These are phyloP conservation scores for human (Homo sapiens) DNA, from an alignment of 2,113 vertebrate species.

Conservation along the genomic window GRCh38 chr6:129725001-129725500, in stretches of 20 bases:
- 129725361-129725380: neutral
- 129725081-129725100: slow-evolving; percentile 1
- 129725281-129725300: neutral
- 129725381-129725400: neutral
- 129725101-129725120: neutral
- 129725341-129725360: neutral
- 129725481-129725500: neutral
- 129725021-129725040: neutral
- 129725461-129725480: neutral
- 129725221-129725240: neutral
- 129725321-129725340: neutral
- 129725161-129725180: neutral
- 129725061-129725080: neutral
- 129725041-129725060: neutral
- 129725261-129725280: neutral
- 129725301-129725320: neutral
- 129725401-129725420: neutral
- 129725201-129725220: neutral
- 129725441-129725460: neutral
- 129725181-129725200: neutral
- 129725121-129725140: neutral
- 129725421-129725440: neutral
- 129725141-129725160: neutral
- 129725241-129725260: neutral
- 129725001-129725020: neutral